Evolutionary conservation across 2,888 invertebrate species (phyloP), one percentile per base, ranked within the genome.

Genomic region (Agapostemon virescens): DNA sequence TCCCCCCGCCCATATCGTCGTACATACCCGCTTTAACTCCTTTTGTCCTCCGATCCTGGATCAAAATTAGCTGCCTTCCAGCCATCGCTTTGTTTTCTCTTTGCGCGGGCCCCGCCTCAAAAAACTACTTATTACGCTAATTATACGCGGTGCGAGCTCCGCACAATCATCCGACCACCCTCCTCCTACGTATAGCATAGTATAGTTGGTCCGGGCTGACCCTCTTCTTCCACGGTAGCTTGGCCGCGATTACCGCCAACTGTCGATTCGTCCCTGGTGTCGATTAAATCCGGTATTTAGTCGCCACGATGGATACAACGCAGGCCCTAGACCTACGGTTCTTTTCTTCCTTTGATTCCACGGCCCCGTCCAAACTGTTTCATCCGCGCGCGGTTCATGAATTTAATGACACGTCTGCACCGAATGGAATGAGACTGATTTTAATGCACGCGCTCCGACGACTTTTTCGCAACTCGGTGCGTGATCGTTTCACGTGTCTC

Each of bases 101-200:
- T 88, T 84, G 86, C 86, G 85, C 83, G 82, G 85, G 86, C 74
- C 82, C 89, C 89, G 90, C 90, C 90, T 89, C 85, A 90, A 90
- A 91, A 91, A 91, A 91, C 91, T 90, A 90, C 91, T 92, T 92
- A 92, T 92, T 91, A 92, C 91, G 91, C 91, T 92, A 91, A 91
- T 92, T 91, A 92, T 92, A 92, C 91, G 90, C 90, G 89, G 87
- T 88, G 79, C 55, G 15, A 23, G 23, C 88, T 78, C 82, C 77
- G 82, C 85, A 79, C 82, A 84, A 71, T 67, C 79, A 69, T 70
- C 55, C 73, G 66, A 66, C 81, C 55, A 77, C 78, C 79, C 69
- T 58, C 67, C 76, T 68, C 70, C 72, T 49, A 42, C 70, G 49
- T 45, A 20, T 40, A n/a, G n/a, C n/a, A 2, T 49, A 49, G n/a